Evolutionary conservation across 2,113 vertebrate genomes (phyloP), one percentile per base, ranked within the genome.

Genomic region (Corvus hawaiiensis): DNA sequence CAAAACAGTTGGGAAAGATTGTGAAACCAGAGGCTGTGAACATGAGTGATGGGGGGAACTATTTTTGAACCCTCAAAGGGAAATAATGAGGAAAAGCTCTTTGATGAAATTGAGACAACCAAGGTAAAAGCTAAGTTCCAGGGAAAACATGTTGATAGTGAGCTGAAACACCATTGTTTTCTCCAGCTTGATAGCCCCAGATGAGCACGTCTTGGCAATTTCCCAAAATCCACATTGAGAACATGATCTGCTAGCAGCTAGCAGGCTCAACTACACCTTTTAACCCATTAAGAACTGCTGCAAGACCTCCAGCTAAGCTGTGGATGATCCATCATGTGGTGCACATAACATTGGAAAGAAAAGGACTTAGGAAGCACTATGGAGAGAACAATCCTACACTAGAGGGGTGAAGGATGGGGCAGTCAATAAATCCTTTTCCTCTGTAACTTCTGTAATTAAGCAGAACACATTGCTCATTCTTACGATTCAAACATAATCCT

Each of bases 401-500:
- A 51, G 63, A 83, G 15, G 63, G 54, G 87, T 88, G 82, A 77
- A 55, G 35, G 67, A 80, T 3, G 1, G 74, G 51, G 74, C 1
- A 3, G 33, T 39, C 48, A 78, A 32, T 66, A 93, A 94, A 94
- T 91, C 93, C 44, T 73, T 90, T 91, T 33, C n/a, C 16, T 69
- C 82, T 73, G 21, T 61, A 92, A 81, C 48, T 89, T 71, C 66
- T 68, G 59, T 80, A 96, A 97, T 96, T 94, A 93, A 91, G 74
- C 51, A 95, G 87, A 97, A 90, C 82, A 77, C 28, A 43, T 73
- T 90, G 59, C 44, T 86, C 82, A 52, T 90, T 95, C 78, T 87
- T 91, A 58, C 9, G 30, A 94, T 80, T 95, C 90, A 91, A 85
- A 83, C 59, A 52, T 95, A 97, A 97, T 96, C 94, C 59, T 51